Evolutionary conservation across 2,888 invertebrate genomes (phyloP), one percentile per base, ranked within the genome.

Genomic region (Orthonevra nobilis): DNA sequence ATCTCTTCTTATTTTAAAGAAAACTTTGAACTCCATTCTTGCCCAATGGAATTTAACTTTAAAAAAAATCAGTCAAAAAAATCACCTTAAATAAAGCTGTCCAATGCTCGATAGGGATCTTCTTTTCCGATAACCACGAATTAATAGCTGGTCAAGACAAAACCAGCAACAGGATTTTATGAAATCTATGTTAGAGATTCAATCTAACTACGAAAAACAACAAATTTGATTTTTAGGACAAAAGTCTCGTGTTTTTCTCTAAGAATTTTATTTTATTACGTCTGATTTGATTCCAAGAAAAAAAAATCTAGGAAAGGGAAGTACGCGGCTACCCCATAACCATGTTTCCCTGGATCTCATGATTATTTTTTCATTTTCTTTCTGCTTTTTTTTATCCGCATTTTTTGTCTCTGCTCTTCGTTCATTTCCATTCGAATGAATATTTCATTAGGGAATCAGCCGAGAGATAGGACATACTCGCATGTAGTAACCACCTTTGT

Each of bases 341-440:
- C 34, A 48, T 10, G 36, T 42, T 10, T 15, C 12, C 46, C 26
- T 54, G n/a, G n/a, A n/a, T n/a, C n/a, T n/a, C n/a, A n/a, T n/a
- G n/a, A n/a, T n/a, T n/a, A n/a, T n/a, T n/a, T n/a, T n/a, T n/a
- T n/a, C n/a, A n/a, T n/a, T n/a, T n/a, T n/a, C n/a, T n/a, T n/a
- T 40, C 12, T 17, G n/a, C 30, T 20, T 10, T 52, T 19, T 36
- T 17, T 28, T 34, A 46, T 30, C 44, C 36, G 23, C 50, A 9
- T 30, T 48, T 15, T 30, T 3, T 12, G n/a, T 23, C 38, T 23
- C 6, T 20, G 12, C 20, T 26, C 30, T 58, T 4, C 14, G 38
- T 44, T 63, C 44, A 64, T 64, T 64, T 70, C 52, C 70, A 77
- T 70, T 58, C 40, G 44, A 75, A 77, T 77, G 77, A 77, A 77